Evolutionary conservation across 2,113 vertebrate genomes (phyloP).

Genomic region (Callaeas wilsoni): DNA sequence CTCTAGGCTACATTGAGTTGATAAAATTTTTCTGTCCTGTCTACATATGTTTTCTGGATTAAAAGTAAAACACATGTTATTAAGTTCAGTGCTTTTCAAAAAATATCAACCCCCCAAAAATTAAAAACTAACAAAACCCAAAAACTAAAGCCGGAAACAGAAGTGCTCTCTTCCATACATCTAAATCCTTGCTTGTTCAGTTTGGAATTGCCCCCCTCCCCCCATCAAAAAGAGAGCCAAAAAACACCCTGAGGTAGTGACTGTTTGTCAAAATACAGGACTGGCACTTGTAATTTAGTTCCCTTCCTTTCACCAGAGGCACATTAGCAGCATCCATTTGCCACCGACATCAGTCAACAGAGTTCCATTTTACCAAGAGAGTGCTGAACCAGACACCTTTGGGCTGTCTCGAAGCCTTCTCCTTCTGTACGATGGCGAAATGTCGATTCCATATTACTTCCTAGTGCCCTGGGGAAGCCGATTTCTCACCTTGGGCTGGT

Average conservation of each 20-base stretch:
- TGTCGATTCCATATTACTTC: constrained; percentile 47
- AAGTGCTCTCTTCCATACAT: constrained; percentile 9
- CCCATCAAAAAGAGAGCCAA: background rate
- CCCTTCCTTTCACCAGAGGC: constrained; percentile 25
- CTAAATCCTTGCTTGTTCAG: constrained; percentile 3
- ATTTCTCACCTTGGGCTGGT: constrained; percentile 69
- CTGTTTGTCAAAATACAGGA: constrained; percentile 51
- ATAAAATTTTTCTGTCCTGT: background rate
- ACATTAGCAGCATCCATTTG: background rate
- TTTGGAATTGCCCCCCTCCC: background rate
- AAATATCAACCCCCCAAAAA: background rate
- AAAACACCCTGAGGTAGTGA: constrained; percentile 71
- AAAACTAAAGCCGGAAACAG: background rate
- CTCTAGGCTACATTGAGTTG: background rate
- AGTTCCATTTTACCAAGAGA: background rate
- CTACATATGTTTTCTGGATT: constrained; percentile 18
- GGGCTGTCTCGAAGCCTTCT: background rate
- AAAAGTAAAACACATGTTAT: constrained; percentile 19
- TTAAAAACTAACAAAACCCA: background rate
- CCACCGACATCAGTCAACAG: background rate
- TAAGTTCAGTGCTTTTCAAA: constrained; percentile 29
- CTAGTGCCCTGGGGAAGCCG: constrained; percentile 44
- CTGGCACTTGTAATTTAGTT: constrained; percentile 70
- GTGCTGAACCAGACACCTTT: background rate
- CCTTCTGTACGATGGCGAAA: no score